A percentile compares a stretch with the other conserved stretches of the same genome.
Conservation (phyloP, 2,113 vertebrate species). For the Alosa alosa region DNA sequence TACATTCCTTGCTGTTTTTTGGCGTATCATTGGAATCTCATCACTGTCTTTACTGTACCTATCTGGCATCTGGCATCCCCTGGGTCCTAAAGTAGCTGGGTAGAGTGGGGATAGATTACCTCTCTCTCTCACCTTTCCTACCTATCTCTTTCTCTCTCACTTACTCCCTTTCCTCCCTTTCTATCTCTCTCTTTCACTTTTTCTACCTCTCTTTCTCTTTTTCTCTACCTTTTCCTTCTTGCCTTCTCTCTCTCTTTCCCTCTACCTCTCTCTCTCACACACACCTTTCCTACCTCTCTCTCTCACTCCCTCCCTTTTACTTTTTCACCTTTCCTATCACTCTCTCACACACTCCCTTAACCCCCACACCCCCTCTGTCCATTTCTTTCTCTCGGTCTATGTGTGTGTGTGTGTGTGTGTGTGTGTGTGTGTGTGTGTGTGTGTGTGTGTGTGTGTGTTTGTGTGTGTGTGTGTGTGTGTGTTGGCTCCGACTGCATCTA, state of each 20-base stretch:
- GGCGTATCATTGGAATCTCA: conserved; percentile 7
- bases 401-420: conserved; percentile 33
- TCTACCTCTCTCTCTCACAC: neutral
- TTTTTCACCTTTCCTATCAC: neutral
- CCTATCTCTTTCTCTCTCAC: neutral
- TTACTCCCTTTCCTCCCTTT: neutral
- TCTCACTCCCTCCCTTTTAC: neutral
- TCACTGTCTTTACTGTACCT: neutral
- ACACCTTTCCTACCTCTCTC: neutral
- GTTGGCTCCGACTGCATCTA: conserved; percentile 11
- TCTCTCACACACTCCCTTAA: neutral
- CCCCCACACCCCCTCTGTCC: neutral
- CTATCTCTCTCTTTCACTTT: neutral
- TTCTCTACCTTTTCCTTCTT: neutral
- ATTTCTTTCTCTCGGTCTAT: conserved; percentile 12
- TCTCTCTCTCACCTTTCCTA: neutral
- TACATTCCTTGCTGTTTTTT: neutral
- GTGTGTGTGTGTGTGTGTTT: conserved; percentile 48
- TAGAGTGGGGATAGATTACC: conserved; percentile 13
- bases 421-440: conserved; percentile 34
- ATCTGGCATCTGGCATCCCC: neutral
- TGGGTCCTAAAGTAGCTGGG: neutral
- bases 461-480: conserved; percentile 43
- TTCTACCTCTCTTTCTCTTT: neutral
- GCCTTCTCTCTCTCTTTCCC: neutral